These are phyloP conservation scores for Dermatemys mawii DNA, from an alignment of 2,113 vertebrate species.

Conservation along the genomic window DNA sequence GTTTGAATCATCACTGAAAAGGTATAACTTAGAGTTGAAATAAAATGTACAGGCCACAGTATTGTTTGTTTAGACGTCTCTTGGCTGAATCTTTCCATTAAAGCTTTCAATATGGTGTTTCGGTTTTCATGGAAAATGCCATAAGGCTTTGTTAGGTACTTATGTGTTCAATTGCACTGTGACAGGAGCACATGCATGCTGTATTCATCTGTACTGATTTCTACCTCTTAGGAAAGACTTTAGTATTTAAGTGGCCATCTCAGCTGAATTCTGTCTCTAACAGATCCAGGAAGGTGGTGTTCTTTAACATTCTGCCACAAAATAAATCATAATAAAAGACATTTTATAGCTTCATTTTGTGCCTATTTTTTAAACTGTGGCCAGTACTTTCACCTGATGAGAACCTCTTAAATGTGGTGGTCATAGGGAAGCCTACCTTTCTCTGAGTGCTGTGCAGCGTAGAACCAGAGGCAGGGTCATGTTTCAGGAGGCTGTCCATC, in stretches of 20 bases:
- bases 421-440: neutral
- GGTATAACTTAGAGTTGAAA: neutral
- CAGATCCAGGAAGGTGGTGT: no score
- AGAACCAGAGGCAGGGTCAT: no score
- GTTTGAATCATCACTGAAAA: neutral
- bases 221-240: neutral
- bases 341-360: neutral
- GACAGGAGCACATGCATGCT: neutral
- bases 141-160: neutral
- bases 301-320: neutral
- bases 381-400: neutral
- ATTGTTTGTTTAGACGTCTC: accelerated
- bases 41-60: accelerated
- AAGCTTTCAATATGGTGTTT: neutral
- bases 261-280: neutral
- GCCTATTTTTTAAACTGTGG: neutral
- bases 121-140: neutral
- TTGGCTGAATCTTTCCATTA: neutral
- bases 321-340: neutral
- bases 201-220: neutral
- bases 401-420: neutral
- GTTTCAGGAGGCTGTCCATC: neutral
- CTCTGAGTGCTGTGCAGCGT: neutral
- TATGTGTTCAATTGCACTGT: neutral
- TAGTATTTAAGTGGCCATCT: neutral